phyloP scores from a whole-genome alignment of 2,888 invertebrate species.

The Leptinotarsa haldemani region DNA sequence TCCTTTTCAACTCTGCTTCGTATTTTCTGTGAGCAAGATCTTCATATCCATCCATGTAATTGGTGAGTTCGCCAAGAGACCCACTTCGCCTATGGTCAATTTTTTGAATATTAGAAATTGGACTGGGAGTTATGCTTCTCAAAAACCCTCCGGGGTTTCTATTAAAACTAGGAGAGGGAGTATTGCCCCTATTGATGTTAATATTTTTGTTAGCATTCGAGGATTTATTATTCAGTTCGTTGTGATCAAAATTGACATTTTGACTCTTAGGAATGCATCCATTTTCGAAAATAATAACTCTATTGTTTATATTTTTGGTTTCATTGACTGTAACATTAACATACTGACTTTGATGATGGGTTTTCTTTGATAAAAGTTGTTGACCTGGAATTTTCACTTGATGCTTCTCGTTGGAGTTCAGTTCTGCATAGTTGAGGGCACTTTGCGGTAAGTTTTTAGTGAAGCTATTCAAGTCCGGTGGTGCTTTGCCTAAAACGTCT shows the following conservation, averaged over 20 bases:
- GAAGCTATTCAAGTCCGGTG: constrained; percentile 72
- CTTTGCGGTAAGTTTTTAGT: constrained; percentile 71
- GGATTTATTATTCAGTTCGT: constrained; percentile 62
- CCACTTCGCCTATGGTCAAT: constrained; percentile 58
- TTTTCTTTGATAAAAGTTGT: constrained; percentile 59
- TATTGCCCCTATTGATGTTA: constrained; percentile 62
- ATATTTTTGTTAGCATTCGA: constrained; percentile 57
- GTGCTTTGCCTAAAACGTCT: constrained; percentile 74
- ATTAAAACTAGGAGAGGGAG: constrained; percentile 69
- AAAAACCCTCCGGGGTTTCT: constrained; percentile 65
- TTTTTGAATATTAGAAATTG: constrained; percentile 53
- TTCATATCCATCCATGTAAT: constrained; percentile 49
- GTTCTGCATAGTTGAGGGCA: constrained; percentile 65
- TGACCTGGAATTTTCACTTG: constrained; percentile 61
- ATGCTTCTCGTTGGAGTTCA: constrained; percentile 61
- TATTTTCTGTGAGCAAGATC: constrained; percentile 57
- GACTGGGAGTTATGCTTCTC: constrained; percentile 62
- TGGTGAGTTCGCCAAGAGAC: constrained; percentile 58
- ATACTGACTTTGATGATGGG: constrained; percentile 57
- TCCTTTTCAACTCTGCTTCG: constrained; percentile 68
- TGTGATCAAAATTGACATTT: constrained; percentile 60
- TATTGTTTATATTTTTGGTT: constrained; percentile 64
- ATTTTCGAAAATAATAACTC: constrained; percentile 63
- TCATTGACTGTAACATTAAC: constrained; percentile 64
- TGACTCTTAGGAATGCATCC: constrained; percentile 61